Base-by-base conservation (phyloP, 2,888 invertebrate species). In the Parascotia fuliginaria region DNA sequence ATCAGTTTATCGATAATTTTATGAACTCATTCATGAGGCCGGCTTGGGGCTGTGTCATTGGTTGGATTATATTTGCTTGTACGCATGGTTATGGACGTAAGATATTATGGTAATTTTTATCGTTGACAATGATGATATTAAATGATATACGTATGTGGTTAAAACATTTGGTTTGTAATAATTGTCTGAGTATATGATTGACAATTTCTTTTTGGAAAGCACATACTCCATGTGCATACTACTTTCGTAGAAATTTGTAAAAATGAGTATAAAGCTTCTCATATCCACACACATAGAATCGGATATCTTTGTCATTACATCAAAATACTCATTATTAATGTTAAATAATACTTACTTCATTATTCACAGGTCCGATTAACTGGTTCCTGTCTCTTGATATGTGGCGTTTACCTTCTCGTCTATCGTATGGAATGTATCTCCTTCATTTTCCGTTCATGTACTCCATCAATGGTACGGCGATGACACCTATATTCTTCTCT, bases 341-440 rank as follows among this genome's bases (percentile, higher is more conserved):
- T 28, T 28, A n/a, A 7, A 28, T 3, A 1, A 28, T 2, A 3
- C 9, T 9, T 9, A n/a, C 3, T 28, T 11, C n/a, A 11, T 29
- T 0, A 15, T 5, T 62, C 72, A 31, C 61, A 93, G 93, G 90
- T 54, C 79, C 87, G 9, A 72, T 93, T 1, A 85, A 91, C 59
- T 87, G 87, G 85, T 80, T 93, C 29, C 62, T 93, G 15, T 89
- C 92, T 0, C 67, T 87, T 5, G 68, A 75, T 1, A 60, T 92
- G 9, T 93, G 93, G 84, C 89, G 92, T 67, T 73, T 93, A 0
- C 77, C 92, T 1, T 87, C 89, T n/a, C 83, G 92, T 33, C 72
- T 94, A 9, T 93, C 93, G 0, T 94, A 93, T 48, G 92, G 91
- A 1, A 92, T 94, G 79, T 94, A 93, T 62, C 61, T 94, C 0